These are phyloP conservation scores for Gnathonemus longibarbis DNA, from an alignment of 2,113 vertebrate species.

Conservation along the genomic window DNA sequence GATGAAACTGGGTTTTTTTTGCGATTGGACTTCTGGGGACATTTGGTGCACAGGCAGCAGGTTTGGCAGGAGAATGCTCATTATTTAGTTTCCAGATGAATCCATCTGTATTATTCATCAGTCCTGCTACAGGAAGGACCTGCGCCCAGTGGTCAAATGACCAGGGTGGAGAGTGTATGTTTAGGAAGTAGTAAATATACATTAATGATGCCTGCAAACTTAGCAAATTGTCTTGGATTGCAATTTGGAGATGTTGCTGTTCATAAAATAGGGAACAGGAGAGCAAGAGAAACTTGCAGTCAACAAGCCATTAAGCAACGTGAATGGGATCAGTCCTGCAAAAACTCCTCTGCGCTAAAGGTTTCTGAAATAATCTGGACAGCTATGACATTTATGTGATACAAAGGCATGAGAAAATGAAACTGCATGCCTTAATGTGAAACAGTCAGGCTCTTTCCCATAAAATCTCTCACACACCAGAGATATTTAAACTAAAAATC, in stretches of 20 bases:
- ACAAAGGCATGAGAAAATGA: background rate
- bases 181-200: background rate
- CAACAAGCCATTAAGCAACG: background rate
- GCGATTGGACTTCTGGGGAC: background rate
- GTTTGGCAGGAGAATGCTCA: background rate
- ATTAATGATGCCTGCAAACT: slow-evolving; percentile 3
- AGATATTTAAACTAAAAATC: background rate
- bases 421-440: background rate
- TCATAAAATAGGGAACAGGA: background rate
- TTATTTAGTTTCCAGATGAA: slow-evolving; percentile 6
- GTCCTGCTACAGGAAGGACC: background rate
- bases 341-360: background rate
- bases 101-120: background rate
- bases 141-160: background rate
- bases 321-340: background rate
- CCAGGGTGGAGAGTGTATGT: background rate
- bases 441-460: background rate
- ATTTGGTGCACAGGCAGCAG: background rate
- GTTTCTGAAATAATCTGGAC: background rate
- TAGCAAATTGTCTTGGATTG: slow-evolving; percentile 10
- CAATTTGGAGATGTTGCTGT: background rate
- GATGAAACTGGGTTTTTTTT: background rate
- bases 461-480: background rate
- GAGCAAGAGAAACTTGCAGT: background rate
- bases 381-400: background rate